phyloP scores from a whole-genome alignment of 2,888 invertebrate species.

The Harpagoxenus sublaevis region DNA sequence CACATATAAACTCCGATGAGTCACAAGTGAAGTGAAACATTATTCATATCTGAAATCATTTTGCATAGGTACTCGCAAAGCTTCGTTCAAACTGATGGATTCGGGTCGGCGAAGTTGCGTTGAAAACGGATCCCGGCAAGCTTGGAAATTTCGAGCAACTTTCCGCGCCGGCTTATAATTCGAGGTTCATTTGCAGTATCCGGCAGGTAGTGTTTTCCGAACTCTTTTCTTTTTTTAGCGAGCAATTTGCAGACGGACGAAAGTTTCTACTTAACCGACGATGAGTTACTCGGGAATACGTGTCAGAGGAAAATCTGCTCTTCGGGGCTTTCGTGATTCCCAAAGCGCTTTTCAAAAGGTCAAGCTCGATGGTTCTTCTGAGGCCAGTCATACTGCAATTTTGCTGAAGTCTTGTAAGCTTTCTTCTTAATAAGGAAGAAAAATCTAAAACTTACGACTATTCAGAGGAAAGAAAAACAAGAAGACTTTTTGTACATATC shows the following conservation, averaged over 20 bases:
- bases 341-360: slow-evolving; percentile 25
- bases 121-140: slow-evolving; percentile 24
- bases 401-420: neutral
- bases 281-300: slow-evolving; percentile 21
- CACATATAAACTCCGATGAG: slow-evolving; percentile 1
- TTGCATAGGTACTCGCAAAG: neutral
- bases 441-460: neutral
- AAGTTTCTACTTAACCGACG: slow-evolving; percentile 40
- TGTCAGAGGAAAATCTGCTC: slow-evolving; percentile 29
- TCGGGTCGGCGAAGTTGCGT: slow-evolving; percentile 11
- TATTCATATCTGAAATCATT: slow-evolving; percentile 33
- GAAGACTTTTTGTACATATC: no score
- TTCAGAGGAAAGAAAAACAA: neutral
- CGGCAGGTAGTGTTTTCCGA: slow-evolving; percentile 14
- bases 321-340: neutral
- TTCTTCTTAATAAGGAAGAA: neutral
- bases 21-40: slow-evolving; percentile 8
- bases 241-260: slow-evolving; percentile 16
- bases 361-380: neutral
- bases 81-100: slow-evolving; percentile 29
- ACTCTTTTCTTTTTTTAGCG: neutral
- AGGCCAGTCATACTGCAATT: neutral
- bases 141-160: slow-evolving; percentile 41
- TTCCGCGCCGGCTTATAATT: slow-evolving; percentile 36
- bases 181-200: slow-evolving; percentile 40